These are phyloP conservation scores for Emmelina monodactyla DNA, from an alignment of 2,888 invertebrate genomes.

Conservation along the genomic window DNA sequence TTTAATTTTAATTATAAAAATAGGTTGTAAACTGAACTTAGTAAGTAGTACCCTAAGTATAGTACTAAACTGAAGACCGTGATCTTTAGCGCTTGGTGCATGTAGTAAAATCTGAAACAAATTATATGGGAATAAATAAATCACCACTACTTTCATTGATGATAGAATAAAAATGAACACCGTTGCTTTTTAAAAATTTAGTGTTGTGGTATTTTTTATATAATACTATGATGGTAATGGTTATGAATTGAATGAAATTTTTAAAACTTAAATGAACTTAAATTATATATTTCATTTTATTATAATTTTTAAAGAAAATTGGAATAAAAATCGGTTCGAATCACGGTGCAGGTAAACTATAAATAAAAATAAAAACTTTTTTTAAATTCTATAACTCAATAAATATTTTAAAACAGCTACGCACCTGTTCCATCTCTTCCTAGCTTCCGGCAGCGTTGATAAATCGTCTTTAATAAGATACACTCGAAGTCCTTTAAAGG, in stretches of 20 bases:
- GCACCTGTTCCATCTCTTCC: conserved; percentile 67
- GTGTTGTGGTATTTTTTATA: neutral
- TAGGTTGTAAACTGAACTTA: no score
- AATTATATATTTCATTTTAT: neutral
- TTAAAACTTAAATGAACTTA: neutral
- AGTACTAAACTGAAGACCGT: neutral
- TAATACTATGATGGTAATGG: neutral
- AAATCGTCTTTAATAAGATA: conserved; percentile 83
- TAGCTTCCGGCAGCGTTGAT: conserved; percentile 75
- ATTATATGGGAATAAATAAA: neutral
- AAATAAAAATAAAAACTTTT: no score
- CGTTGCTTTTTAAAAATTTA: neutral
- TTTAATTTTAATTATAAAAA: no score
- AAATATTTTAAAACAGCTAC: no score
- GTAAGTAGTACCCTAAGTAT: neutral
- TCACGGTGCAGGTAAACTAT: no score
- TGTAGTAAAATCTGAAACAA: neutral
- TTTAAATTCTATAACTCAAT: no score
- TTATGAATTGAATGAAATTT: neutral
- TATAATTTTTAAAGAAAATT: no score
- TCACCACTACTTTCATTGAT: no score
- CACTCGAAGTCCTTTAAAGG: conserved; percentile 77
- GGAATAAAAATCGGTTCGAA: no score
- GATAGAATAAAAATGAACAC: no score
- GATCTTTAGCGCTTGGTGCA: neutral